phyloP scores from a whole-genome alignment of 2,888 invertebrate genomes.

The Melangyna quadrimaculata region DNA sequence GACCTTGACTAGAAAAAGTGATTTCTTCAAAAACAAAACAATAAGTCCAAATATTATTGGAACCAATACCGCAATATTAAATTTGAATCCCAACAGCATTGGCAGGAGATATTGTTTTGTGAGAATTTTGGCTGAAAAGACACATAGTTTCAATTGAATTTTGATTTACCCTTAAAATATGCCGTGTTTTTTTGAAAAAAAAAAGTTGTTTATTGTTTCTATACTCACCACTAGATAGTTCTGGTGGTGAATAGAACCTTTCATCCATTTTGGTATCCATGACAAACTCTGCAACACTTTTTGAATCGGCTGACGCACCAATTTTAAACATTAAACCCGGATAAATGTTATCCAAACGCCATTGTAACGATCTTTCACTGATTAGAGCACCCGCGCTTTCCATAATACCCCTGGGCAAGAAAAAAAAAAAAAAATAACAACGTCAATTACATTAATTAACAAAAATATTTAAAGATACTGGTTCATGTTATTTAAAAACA shows the following conservation, averaged over 20 bases:
- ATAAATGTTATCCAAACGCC: slow-evolving; percentile 88
- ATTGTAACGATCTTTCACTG: slow-evolving; percentile 87
- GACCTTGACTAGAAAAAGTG: slow-evolving; percentile 88
- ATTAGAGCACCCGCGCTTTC: slow-evolving; percentile 87
- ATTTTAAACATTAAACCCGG: slow-evolving; percentile 89
- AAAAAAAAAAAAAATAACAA: background rate
- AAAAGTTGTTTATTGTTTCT: background rate
- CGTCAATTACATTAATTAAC: too few relatives aligned
- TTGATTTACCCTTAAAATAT: slow-evolving; percentile 39
- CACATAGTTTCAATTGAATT: background rate
- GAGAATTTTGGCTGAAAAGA: slow-evolving; percentile 86
- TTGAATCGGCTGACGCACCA: slow-evolving; percentile 86
- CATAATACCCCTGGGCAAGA: slow-evolving; percentile 83
- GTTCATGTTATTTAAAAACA: too few relatives aligned
- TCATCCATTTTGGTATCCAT: slow-evolving; percentile 84
- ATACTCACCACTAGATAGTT: slow-evolving; percentile 78
- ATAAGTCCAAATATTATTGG: slow-evolving; percentile 88
- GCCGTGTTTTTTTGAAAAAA: slow-evolving; percentile 11
- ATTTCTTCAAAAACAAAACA: slow-evolving; percentile 89
- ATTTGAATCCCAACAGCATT: slow-evolving; percentile 89
- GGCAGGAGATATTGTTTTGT: slow-evolving; percentile 89
- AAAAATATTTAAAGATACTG: too few relatives aligned
- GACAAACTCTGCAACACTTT: slow-evolving; percentile 88
- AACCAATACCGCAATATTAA: slow-evolving; percentile 88
- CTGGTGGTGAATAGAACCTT: slow-evolving; percentile 80